phyloP scores from a whole-genome alignment of 1,140 invertebrate genomes.

The Lepidostoma basale region DNA sequence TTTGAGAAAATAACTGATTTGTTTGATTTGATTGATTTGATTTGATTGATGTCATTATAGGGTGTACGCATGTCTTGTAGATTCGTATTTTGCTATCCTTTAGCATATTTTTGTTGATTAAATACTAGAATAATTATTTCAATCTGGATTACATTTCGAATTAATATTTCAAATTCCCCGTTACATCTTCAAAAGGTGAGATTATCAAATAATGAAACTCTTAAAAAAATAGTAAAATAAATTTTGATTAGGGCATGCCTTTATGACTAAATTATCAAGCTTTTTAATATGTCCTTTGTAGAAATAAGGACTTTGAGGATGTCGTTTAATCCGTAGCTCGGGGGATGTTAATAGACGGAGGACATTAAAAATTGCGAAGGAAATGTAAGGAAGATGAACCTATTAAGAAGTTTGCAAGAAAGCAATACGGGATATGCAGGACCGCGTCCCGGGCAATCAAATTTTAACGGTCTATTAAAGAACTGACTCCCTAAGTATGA shows the following conservation, averaged over 20 bases:
- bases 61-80: too few relatives aligned
- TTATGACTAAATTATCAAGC: conserved; percentile 19
- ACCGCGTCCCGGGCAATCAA: conserved; percentile 40
- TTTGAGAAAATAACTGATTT: too few relatives aligned
- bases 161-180: too few relatives aligned
- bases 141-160: too few relatives aligned
- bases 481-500: conserved; percentile 31
- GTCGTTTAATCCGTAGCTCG: conserved; percentile 19
- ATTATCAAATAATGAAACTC: not conserved
- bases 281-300: conserved; percentile 7
- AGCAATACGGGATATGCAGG: conserved; percentile 10
- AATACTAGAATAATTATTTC: too few relatives aligned
- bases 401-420: conserved; percentile 31
- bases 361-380: conserved; percentile 43
- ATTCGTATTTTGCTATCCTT: too few relatives aligned
- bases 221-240: not conserved
- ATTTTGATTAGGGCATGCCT: conserved; percentile 20
- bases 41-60: too few relatives aligned
- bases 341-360: conserved; percentile 40
- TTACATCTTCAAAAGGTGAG: not conserved
- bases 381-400: conserved; percentile 39
- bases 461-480: conserved; percentile 46
- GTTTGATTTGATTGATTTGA: too few relatives aligned
- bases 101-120: too few relatives aligned
- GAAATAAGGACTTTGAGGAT: conserved; percentile 17